Evolutionary conservation across 2,113 vertebrate species (phyloP).

Genomic region (Tretioscincus oriximinensis): DNA sequence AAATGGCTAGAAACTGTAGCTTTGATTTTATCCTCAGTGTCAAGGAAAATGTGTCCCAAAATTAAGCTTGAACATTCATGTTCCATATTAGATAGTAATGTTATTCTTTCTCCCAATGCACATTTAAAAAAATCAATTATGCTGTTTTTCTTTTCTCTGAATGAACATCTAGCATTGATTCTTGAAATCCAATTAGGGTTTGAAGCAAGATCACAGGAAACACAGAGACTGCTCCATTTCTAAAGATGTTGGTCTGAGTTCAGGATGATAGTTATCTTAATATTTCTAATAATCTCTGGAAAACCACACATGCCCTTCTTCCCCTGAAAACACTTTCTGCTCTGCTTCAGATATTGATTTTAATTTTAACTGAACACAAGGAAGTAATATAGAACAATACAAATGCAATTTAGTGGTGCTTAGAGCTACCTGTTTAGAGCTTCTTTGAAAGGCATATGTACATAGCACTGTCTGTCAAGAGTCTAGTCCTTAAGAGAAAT

Average conservation of each 20-base stretch:
- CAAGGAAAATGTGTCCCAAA: background rate
- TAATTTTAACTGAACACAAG: constrained; percentile 12
- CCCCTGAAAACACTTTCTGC: background rate
- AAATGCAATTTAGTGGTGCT: background rate
- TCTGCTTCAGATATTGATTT: constrained; percentile 3
- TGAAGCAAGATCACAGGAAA: constrained; percentile 9
- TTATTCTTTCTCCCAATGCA: background rate
- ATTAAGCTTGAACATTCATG: background rate
- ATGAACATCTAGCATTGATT: background rate
- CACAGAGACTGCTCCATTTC: background rate
- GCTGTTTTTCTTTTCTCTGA: background rate
- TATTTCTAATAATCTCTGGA: background rate
- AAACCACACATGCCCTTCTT: background rate
- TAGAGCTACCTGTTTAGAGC: background rate
- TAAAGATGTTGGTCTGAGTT: background rate
- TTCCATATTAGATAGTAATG: background rate
- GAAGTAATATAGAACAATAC: constrained; percentile 1
- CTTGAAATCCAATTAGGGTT: background rate
- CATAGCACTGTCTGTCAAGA: background rate
- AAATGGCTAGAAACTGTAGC: background rate
- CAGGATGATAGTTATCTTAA: constrained; percentile 13
- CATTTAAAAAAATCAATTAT: background rate
- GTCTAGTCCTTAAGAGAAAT: background rate
- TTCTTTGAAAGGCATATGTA: background rate
- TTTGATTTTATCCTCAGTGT: background rate